A percentile compares a stretch with the other conserved stretches of the same genome.
Conservation (phyloP, 2,888 invertebrate species). For the Parnassius apollo region DNA sequence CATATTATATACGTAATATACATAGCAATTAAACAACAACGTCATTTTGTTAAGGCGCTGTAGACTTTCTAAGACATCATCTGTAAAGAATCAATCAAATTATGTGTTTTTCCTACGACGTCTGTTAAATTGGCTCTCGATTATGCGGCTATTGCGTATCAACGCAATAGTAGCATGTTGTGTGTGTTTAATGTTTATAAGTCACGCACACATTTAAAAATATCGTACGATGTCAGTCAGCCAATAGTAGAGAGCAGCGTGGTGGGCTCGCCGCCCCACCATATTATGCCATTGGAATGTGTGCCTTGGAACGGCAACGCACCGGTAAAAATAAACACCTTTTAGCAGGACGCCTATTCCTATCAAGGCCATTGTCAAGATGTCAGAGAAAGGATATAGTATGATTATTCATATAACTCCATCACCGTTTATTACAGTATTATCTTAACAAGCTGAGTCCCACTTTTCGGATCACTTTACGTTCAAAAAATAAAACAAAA, state of each 20-base stretch:
- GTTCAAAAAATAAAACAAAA: too few relatives aligned
- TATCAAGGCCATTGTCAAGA: conserved; percentile 64
- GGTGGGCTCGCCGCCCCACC: conserved; percentile 79
- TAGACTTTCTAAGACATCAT: conserved; percentile 67
- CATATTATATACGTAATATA: neutral
- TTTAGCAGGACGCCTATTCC: conserved; percentile 55
- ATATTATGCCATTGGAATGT: conserved; percentile 60
- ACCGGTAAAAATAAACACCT: conserved; percentile 78
- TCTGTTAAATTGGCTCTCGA: conserved; percentile 67
- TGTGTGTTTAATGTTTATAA: conserved; percentile 48
- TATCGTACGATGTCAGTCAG: conserved; percentile 70
- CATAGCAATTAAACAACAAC: conserved; percentile 17
- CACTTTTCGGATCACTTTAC: too few relatives aligned
- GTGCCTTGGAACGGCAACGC: conserved; percentile 71
- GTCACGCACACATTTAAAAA: conserved; percentile 59
- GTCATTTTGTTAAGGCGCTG: conserved; percentile 60
- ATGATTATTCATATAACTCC: neutral
- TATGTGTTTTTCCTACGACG: conserved; percentile 47
- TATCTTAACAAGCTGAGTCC: too few relatives aligned
- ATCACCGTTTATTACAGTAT: too few relatives aligned
- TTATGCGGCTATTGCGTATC: conserved; percentile 57
- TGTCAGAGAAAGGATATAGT: conserved; percentile 35
- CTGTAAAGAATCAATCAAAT: conserved; percentile 60
- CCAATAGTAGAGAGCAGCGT: conserved; percentile 61
- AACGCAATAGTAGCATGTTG: conserved; percentile 13